Evolutionary conservation across 2,888 invertebrate species (phyloP).

Genomic region (Zonitis immaculata): DNA sequence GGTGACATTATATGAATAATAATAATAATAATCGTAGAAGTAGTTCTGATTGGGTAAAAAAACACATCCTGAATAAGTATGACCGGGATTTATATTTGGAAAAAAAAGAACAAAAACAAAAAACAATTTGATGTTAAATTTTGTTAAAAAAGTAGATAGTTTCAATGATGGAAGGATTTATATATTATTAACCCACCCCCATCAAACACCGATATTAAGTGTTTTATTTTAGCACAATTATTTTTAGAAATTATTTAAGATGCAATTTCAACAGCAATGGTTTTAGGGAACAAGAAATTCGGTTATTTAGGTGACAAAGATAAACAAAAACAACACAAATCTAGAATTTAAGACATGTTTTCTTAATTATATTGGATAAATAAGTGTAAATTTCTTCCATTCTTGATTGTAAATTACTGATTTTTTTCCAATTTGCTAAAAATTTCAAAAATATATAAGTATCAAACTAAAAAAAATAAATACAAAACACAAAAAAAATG

Average conservation of each 20-base stretch:
- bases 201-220: background rate
- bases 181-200: constrained; percentile 2
- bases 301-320: background rate
- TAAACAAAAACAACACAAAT: background rate
- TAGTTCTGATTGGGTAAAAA: constrained; percentile 1
- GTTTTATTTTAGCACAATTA: background rate
- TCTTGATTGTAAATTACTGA: constrained; percentile 1
- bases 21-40: constrained; percentile 12
- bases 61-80: constrained; percentile 18
- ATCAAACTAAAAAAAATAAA: background rate
- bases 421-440: background rate
- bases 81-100: constrained; percentile 15
- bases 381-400: constrained; percentile 7
- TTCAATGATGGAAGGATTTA: constrained; percentile 7
- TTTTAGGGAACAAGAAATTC: constrained; percentile 16
- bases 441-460: background rate
- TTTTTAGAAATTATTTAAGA: background rate
- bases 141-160: background rate
- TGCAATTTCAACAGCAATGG: constrained; percentile 11
- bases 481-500: background rate
- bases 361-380: background rate
- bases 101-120: no score
- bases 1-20: background rate
- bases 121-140: background rate
- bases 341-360: constrained; percentile 1